Base-by-base conservation (phyloP, 2,888 invertebrate genomes). In the Hermodice carunculata region DNA sequence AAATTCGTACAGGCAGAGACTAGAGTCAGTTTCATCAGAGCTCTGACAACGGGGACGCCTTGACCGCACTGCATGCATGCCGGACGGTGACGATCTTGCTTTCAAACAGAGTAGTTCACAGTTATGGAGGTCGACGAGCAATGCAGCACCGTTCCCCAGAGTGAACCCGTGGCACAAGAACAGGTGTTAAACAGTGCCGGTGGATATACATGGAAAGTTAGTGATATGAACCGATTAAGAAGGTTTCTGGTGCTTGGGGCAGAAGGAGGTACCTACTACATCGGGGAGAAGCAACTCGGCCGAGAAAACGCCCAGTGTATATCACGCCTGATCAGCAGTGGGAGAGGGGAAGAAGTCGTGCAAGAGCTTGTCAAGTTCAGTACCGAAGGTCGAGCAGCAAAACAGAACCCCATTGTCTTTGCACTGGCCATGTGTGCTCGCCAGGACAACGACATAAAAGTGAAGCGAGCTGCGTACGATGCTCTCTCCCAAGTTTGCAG, bases 401-500 rank as follows among this genome's bases (percentile, higher is more conserved):
- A 76, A 57, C 79, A 80, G 69, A 68, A 75, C 48, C 67, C 76
- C 3, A 85, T 91, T n/a, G 87, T 91, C 49, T 91, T 90, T 85
- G 90, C 90, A 17, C 82, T 92, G 52, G 90, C 91, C 1, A 87
- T 91, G 76, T 91, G 91, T 77, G 86, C 90, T 1, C 86, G 89
- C 67, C 72, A 70, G 17, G 80, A 80, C 8, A 77, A 74, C 76
- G 81, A 82, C 82, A 67, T 83, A 49, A 69, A 74, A 28, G 86
- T 90, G 0, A 89, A 90, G 71, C 85, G 87, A 63, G 87, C 87
- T 3, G 88, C 89, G 0, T 91, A 91, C 71, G 86, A 87, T 60
- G 87, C 86, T 17, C 86, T 89, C 1, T 75, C 85, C 60, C 87
- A 89, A 76, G 86, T 92, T 37, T 91, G 90, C 77, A 87, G 88